Evolutionary conservation across 2,113 vertebrate genomes (phyloP), one percentile per base, ranked within the genome.

Genomic region (Hippocampus comes): DNA sequence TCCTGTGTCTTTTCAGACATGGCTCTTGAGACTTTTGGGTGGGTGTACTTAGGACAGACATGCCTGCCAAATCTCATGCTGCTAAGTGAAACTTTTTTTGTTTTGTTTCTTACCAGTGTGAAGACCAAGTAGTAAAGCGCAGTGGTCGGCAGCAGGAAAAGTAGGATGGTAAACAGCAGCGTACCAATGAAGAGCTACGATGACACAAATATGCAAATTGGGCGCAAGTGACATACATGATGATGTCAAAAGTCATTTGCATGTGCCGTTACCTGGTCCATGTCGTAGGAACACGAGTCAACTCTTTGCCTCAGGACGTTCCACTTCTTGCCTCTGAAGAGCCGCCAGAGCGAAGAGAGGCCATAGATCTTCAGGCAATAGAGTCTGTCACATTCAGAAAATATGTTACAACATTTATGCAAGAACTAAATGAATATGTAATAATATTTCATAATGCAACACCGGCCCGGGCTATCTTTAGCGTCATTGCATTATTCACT

Each of bases 291-390:
- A 87, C 97, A 99, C 65, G 97, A 99, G 88, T 99, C 97, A 64
- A 99, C 97, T 0, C 96, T 91, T 90, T 97, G 96, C 51, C 96
- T 87, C 77, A 99, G 91, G 8, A 98, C 96, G 0, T 98, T 99
- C 97, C 97, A 99, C 91, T 99, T 99, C 90, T 98, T 99, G 9
- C 97, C 97, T 17, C 97, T 94, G 87, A 99, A 99, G 51, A 99
- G 93, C 68, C 96, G 95, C 97, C 97, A 99, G 34, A 99, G 94
- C 0, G 97, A 96, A 1, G 96, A 94, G n/a, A 99, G 91, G 56
- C 96, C 96, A 0, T 93, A 96, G 84, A 98, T 90, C 93, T 97
- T 99, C 83, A 99, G 82, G 87, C 94, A 96, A 91, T 99, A 99
- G 30, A 99, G 87, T 84, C 97, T 99, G 87, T 43, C 23, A 2